phyloP scores from a whole-genome alignment of 2,888 invertebrate genomes.

The Papilio elwesi region DNA sequence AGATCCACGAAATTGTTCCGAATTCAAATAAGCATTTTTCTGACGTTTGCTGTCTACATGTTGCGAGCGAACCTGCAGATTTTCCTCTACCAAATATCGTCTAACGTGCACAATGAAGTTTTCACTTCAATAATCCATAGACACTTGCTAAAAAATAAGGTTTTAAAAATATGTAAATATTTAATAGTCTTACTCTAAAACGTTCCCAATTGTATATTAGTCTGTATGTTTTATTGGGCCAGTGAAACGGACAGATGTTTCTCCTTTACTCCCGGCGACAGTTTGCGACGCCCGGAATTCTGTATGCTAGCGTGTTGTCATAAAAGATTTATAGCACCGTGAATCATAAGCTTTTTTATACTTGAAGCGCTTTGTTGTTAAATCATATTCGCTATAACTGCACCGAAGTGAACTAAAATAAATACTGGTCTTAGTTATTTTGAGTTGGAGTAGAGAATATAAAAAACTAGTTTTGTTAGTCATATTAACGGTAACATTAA shows the following conservation, averaged over 20 bases:
- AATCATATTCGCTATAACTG: conserved; percentile 15
- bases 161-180: neutral
- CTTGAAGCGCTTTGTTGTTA: conserved; percentile 19
- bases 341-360: conserved; percentile 24
- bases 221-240: conserved; percentile 23
- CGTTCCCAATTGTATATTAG: conserved; percentile 16
- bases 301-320: conserved; percentile 30
- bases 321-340: conserved; percentile 29
- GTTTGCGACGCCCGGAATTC: conserved; percentile 26
- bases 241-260: conserved; percentile 32
- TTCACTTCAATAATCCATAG: no score
- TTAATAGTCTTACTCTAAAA: neutral
- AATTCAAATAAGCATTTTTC: no score
- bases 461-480: no score
- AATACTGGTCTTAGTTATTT: neutral
- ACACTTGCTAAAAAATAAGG: neutral
- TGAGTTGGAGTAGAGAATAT: neutral
- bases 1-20: no score
- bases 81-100: no score
- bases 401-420: conserved; percentile 2
- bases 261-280: conserved; percentile 3
- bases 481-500: no score
- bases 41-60: no score
- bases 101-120: no score
- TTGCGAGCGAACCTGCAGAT: no score